Conservation (phyloP, 2,888 invertebrate species). For the Cepaea hortensis region DNA sequence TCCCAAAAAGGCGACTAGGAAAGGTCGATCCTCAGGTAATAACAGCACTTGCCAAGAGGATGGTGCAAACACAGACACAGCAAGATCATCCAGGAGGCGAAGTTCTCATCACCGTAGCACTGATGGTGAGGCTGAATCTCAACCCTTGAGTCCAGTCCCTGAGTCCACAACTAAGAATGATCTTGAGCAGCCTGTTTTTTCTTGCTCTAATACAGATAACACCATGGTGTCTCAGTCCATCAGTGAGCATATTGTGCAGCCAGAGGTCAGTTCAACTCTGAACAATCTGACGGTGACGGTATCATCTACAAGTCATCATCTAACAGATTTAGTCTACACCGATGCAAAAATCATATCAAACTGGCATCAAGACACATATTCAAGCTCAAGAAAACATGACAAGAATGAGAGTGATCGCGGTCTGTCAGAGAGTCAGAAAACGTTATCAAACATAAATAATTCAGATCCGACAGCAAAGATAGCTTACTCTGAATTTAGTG, state of each 20-base stretch:
- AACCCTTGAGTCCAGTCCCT: background rate
- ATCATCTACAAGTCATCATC: background rate
- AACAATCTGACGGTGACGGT: background rate
- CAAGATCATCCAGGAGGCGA: background rate
- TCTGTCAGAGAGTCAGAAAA: background rate
- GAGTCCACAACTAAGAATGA: constrained; percentile 8
- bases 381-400: background rate
- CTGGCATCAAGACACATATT: background rate
- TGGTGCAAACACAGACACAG: constrained; percentile 37
- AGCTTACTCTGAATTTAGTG: background rate
- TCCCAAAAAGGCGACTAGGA: constrained; percentile 37
- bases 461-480: constrained; percentile 24
- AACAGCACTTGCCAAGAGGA: constrained; percentile 48
- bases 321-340: background rate
- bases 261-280: background rate
- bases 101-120: background rate
- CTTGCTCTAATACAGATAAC: constrained; percentile 18
- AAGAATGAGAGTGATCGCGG: background rate
- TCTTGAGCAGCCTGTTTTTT: constrained; percentile 6
- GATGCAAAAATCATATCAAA: background rate
- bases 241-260: constrained; percentile 26
- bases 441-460: background rate
- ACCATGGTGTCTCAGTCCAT: constrained; percentile 26
- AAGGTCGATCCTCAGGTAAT: constrained; percentile 43
- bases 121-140: background rate